A percentile compares a stretch with the other conserved stretches of the same genome.
These are phyloP conservation scores for Plebejus melissa DNA, from an alignment of 2,888 invertebrate species.

Conservation along the genomic window DNA sequence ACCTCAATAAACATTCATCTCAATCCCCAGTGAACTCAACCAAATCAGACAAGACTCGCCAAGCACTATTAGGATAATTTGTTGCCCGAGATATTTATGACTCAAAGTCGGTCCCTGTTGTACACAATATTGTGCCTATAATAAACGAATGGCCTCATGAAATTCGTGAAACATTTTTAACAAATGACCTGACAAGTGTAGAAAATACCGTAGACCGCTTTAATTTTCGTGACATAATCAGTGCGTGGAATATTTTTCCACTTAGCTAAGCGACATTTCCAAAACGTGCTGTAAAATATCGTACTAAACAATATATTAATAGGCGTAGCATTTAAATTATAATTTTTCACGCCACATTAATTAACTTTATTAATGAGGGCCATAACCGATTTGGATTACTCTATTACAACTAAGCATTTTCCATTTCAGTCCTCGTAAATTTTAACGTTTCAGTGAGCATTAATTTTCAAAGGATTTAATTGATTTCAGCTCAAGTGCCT, in stretches of 20 bases:
- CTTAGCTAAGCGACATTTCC: background rate
- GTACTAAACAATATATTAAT: background rate
- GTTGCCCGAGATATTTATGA: slow-evolving; percentile 14
- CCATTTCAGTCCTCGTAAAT: slow-evolving; percentile 13
- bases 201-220: background rate
- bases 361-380: slow-evolving; percentile 21
- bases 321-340: slow-evolving; percentile 8
- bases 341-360: slow-evolving; percentile 23
- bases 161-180: background rate
- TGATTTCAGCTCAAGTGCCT: slow-evolving; percentile 5
- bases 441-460: slow-evolving; percentile 19
- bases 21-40: slow-evolving; percentile 19
- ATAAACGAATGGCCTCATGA: background rate
- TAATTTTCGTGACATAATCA: background rate
- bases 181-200: background rate
- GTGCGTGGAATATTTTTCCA: slow-evolving; percentile 13
- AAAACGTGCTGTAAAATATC: slow-evolving; percentile 11
- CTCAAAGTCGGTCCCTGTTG: background rate
- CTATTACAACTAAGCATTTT: slow-evolving; percentile 24
- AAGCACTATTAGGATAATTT: slow-evolving; percentile 14
- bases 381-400: slow-evolving; percentile 9
- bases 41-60: slow-evolving; percentile 12
- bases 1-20: slow-evolving; percentile 16
- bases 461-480: slow-evolving; percentile 20
- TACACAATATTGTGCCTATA: background rate